Base-by-base conservation (phyloP, 2,888 invertebrate genomes). In the Phania funesta region DNA sequence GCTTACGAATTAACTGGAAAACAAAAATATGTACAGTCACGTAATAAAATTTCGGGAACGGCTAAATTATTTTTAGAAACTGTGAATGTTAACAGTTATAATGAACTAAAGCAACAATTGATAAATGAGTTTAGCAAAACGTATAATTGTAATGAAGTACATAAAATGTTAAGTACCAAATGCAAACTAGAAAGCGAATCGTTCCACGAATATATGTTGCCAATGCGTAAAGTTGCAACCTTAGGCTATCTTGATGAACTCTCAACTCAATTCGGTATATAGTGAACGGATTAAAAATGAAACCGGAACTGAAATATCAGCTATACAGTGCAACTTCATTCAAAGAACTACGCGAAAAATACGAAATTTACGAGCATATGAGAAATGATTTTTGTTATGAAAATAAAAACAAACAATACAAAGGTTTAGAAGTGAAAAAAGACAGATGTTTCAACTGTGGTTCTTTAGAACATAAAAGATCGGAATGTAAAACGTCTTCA, bases 361-460 rank as follows among this genome's bases (percentile, higher is more conserved):
- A 52, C n/a, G 52, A 52, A 26, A 29, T 52, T 52, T 52, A 52
- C 16, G 52, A 52, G 26, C 52, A 52, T 52, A 26, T 52, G 16
- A 16, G 35, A 50, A 52, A 24, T 26, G 67, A 29, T 24, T 18
- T 41, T 52, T 16, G n/a, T 48, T 13, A 20, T 6, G 48, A 52
- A 50, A 38, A 50, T 50, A 52, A 38, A 24, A 52, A 26, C 24
- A 52, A 67, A 24, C n/a, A n/a, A n/a, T n/a, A n/a, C n/a, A n/a
- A n/a, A n/a, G 4, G n/a, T 18, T 18, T 26, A 41, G 41, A 32
- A n/a, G 20, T 8, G 48, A 38, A 62, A 62, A 48, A 20, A 64
- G 24, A 64, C 26, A 48, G 32, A 35, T 65, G 65, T 50, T 65
- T 50, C 18, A 64, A 46, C 29, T 64, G 64, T 64, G 29, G 29